A percentile compares a stretch with the other conserved stretches of the same genome.
These are phyloP conservation scores for Apostichopus parvimensis DNA, from an alignment of 35 echinoderm and acorn worm genomes.

Conservation along the genomic window DNA sequence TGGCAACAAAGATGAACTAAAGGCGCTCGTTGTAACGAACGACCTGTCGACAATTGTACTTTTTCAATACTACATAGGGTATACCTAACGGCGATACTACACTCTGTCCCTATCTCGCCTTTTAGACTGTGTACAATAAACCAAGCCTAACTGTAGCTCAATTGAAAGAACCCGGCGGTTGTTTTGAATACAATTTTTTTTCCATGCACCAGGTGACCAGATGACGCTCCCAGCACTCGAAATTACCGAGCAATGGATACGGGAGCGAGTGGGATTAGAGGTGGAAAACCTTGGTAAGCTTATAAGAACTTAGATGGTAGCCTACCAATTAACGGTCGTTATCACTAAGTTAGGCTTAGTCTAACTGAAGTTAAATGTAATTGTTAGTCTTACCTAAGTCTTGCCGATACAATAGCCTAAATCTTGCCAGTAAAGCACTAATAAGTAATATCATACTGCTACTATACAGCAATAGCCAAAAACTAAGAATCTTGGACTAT, in stretches of 20 bases:
- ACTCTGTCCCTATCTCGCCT: too few species aligned
- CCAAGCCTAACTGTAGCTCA: neutral
- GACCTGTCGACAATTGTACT: too few species aligned
- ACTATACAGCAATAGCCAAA: neutral
- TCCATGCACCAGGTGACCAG: neutral
- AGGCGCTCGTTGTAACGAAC: too few species aligned
- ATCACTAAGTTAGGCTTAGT: too few species aligned
- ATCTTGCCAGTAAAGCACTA: neutral
- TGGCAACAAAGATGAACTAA: too few species aligned
- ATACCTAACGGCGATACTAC: too few species aligned
- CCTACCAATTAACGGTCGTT: too few species aligned
- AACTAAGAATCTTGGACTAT: neutral
- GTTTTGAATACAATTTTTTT: neutral
- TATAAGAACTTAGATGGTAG: too few species aligned
- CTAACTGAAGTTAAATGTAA: too few species aligned
- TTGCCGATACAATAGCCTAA: too few species aligned
- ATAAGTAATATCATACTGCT: neutral
- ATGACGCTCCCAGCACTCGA: constrained; percentile 30
- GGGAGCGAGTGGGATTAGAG: constrained; percentile 79
- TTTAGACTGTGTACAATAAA: neutral
- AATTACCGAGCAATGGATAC: constrained; percentile 83
- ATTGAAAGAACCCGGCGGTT: neutral
- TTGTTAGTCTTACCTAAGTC: too few species aligned
- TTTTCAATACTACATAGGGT: too few species aligned
- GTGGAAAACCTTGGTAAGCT: constrained; percentile 78